phyloP scores from a whole-genome alignment of 2,797 vertebrate genomes.

The Aplochiton taeniatus region DNA sequence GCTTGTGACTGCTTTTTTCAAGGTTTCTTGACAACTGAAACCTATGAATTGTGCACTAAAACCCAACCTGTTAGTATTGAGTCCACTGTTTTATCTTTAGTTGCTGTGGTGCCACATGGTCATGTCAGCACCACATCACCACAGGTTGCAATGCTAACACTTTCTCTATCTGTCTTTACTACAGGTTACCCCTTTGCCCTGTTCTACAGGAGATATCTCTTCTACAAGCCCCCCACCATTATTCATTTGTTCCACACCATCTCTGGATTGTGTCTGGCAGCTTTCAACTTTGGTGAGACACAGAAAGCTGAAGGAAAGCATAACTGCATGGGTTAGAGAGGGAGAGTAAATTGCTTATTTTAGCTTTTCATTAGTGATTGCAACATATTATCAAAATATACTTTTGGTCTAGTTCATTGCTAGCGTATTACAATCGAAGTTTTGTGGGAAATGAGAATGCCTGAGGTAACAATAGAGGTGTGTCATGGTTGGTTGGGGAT shows the following conservation, averaged over 20 bases:
- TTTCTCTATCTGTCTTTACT: conserved; percentile 24
- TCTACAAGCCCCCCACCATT: conserved; percentile 85
- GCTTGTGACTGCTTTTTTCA: too few species aligned
- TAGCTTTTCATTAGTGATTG: not conserved
- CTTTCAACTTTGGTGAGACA: conserved; percentile 95
- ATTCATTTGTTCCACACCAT: conserved; percentile 89
- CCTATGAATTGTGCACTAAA: too few species aligned
- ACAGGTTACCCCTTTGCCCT: conserved; percentile 93
- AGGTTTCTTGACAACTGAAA: too few species aligned
- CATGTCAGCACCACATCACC: conserved; percentile 11
- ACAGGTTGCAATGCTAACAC: conserved; percentile 17
- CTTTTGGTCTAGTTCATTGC: too few species aligned
- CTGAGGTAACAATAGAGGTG: not conserved
- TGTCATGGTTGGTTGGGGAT: not conserved
- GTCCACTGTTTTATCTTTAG: conserved; percentile 4
- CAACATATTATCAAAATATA: too few species aligned
- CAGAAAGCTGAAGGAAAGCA: not conserved
- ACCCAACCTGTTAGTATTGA: too few species aligned
- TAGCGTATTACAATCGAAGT: too few species aligned
- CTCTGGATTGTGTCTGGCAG: conserved; percentile 90
- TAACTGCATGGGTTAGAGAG: conserved; percentile 10
- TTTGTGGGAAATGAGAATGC: too few species aligned
- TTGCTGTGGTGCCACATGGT: conserved; percentile 30
- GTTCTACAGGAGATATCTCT: conserved; percentile 88
- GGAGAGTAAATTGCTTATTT: not conserved